Evolutionary conservation across 2,888 invertebrate genomes (phyloP), one percentile per base, ranked within the genome.

Genomic region (Sisyra nigra): DNA sequence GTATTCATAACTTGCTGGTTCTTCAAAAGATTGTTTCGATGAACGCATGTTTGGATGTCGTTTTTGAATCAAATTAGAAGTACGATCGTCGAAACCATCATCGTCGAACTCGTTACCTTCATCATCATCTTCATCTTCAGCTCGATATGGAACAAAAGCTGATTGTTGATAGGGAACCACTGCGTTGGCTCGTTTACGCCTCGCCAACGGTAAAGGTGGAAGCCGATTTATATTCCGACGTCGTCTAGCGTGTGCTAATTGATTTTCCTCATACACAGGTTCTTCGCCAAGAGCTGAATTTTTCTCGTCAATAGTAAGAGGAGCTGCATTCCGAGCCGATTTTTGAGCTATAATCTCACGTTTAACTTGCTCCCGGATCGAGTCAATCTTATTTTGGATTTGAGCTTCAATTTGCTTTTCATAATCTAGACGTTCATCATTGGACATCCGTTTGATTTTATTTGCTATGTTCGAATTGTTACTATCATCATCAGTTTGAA

Each of bases 101-200:
- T 68, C 65, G 39, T 68, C 65, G 50, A 67, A 68, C 53, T 69
- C 69, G 50, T 61, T 66, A 6, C 65, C 65, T 55, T 68, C 69
- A 29, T 67, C 64, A 45, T 61, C 66, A 40, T 65, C 66, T 47
- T 63, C 66, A 31, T 67, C 65, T 34, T 34, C 24, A 30, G 61
- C 56, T 49, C 55, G 58, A 41, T 60, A 60, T 2, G 65, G 63
- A 41, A 61, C 55, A 49, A 55, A 67, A 17, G 63, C 62, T 11
- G 62, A 58, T 51, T 64, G 66, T 7, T 57, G 51, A 45, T 66
- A 62, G 3, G 62, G 56, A 17, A 62, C 48, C 32, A 60, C 36
- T 13, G 52, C 60, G 30, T 60, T 60, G 29, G 61, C 58, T 29
- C 49, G 57, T 52, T 65, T 67, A 19, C 40, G 44, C 30, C 52